Evolutionary conservation across 2,113 vertebrate genomes (phyloP).

Genomic region (Dolichotis patagonum): DNA sequence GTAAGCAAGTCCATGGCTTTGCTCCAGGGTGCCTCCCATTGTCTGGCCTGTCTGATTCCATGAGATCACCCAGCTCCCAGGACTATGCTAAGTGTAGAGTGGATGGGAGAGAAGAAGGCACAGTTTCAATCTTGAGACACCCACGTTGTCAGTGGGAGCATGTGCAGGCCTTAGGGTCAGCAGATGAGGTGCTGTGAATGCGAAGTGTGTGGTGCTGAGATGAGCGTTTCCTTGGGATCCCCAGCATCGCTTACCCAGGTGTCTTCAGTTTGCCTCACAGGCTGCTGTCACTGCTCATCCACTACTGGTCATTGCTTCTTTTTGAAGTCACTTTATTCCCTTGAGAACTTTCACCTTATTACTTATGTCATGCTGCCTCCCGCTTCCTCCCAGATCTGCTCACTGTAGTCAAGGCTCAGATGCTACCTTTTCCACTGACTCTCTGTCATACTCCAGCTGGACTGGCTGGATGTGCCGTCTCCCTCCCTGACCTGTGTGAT

Average conservation of each 20-base stretch:
- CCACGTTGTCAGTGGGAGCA: neutral
- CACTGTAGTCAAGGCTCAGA: neutral
- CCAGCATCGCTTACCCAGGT: neutral
- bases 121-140: neutral
- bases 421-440: neutral
- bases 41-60: neutral
- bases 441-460: neutral
- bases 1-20: conserved; percentile 81
- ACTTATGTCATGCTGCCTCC: neutral
- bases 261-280: neutral
- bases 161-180: neutral
- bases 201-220: neutral
- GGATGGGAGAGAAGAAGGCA: neutral
- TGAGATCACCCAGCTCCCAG: neutral
- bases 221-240: neutral
- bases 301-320: neutral
- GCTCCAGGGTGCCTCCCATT: neutral
- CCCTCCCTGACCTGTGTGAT: neutral
- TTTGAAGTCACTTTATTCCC: neutral
- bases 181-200: neutral
- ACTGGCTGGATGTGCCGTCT: neutral
- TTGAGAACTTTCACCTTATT: neutral
- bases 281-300: neutral
- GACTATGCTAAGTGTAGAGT: neutral
- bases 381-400: neutral